Evolutionary conservation across 2,797 vertebrate species (phyloP).

Genomic region (Mus spretus): DNA sequence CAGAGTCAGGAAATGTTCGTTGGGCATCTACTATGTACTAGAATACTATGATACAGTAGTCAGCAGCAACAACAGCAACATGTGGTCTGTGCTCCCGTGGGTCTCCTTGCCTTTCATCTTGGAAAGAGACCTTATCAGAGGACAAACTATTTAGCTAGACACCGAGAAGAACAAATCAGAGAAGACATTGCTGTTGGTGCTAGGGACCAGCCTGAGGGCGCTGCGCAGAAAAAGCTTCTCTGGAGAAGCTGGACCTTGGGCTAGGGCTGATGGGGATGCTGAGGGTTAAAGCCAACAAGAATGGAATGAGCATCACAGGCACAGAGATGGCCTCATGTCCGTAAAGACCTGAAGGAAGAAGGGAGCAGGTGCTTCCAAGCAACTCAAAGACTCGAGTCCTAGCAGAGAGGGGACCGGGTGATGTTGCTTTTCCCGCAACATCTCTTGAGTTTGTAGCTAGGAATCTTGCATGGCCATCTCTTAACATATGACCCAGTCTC

Average conservation of each 20-base stretch:
- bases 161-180: background rate
- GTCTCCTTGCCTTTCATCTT: background rate
- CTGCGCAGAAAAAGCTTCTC: background rate
- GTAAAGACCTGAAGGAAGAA: background rate
- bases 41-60: background rate
- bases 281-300: background rate
- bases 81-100: background rate
- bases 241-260: conserved; percentile 10
- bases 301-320: background rate
- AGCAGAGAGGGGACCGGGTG: background rate
- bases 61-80: background rate
- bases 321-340: background rate
- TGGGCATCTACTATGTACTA: background rate
- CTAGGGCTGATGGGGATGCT: background rate
- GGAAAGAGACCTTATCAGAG: conserved; percentile 21
- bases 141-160: conserved; percentile 47
- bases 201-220: background rate
- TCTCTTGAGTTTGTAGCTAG: background rate
- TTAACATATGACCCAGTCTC: background rate
- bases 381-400: background rate
- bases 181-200: background rate
- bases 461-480: conserved; percentile 21
- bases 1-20: background rate
- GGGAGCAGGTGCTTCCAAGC: background rate
- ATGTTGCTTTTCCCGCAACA: background rate